Evolutionary conservation across 2,797 vertebrate genomes (phyloP).

Genomic region (Alca torda): DNA sequence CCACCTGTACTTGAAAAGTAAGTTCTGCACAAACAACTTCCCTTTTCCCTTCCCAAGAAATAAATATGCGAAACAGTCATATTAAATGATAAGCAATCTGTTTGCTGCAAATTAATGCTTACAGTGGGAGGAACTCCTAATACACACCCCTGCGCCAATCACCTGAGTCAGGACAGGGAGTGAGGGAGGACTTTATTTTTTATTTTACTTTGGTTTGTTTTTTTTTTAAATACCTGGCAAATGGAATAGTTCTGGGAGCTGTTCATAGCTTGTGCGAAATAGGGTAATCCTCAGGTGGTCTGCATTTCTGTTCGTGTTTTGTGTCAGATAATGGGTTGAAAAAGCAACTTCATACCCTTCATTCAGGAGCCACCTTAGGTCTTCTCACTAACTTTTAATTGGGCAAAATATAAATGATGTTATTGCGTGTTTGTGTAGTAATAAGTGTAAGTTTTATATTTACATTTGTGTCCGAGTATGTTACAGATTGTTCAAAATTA

Average conservation of each 20-base stretch:
- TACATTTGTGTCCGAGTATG: neutral
- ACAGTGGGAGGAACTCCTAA: neutral
- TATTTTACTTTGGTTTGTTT: neutral
- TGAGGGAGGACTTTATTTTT: neutral
- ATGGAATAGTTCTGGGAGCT: neutral
- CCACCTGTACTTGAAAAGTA: slow-evolving; percentile 96
- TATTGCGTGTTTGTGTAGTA: neutral
- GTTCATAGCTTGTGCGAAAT: neutral
- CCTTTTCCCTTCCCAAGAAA: neutral
- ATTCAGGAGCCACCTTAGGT: neutral
- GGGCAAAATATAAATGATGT: neutral
- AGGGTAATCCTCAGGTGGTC: neutral
- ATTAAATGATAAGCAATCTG: neutral
- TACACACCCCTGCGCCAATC: neutral
- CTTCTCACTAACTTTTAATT: neutral
- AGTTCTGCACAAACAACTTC: slow-evolving; percentile 46
- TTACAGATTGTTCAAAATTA: neutral
- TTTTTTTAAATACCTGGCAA: neutral
- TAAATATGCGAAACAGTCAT: neutral
- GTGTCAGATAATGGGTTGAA: neutral
- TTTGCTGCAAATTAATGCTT: neutral
- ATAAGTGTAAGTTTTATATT: neutral
- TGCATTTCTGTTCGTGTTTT: neutral
- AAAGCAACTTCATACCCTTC: neutral
- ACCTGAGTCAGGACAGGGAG: neutral